Percentiles rank a stretch among this genome's conserved stretches.
phyloP scores from a whole-genome alignment of 2,113 vertebrate species.

The Aplodontia rufa region DNA sequence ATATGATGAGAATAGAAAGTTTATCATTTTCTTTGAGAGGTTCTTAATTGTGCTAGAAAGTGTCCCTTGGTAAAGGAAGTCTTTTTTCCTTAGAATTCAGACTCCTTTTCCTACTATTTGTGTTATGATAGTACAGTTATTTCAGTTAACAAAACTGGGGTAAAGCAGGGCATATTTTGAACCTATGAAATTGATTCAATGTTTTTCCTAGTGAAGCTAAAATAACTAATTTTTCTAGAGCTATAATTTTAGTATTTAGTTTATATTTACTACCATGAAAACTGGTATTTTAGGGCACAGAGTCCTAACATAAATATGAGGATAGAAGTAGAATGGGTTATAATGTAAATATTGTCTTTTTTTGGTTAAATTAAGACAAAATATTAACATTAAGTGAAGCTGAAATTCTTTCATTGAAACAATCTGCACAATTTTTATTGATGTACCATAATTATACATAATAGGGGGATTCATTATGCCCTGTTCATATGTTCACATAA shows the following conservation, averaged over 20 bases:
- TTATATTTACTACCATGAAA: background rate
- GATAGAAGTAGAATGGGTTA: background rate
- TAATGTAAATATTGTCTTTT: background rate
- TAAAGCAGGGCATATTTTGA: background rate
- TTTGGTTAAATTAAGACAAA: background rate
- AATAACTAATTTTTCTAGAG: background rate
- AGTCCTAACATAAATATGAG: background rate
- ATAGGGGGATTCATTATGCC: no score
- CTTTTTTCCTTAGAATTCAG: background rate
- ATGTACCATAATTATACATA: no score
- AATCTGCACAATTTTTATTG: background rate
- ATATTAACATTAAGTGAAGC: conserved; percentile 17
- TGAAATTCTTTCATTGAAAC: conserved; percentile 19
- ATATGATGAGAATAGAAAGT: background rate
- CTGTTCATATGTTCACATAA: no score
- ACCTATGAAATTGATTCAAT: background rate
- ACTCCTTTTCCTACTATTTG: background rate
- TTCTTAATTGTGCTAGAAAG: background rate
- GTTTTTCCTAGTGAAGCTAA: background rate
- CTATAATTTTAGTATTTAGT: background rate
- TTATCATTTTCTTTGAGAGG: background rate
- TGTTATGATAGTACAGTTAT: background rate
- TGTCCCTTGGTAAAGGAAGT: background rate
- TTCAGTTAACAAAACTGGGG: background rate
- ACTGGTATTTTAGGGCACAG: background rate